Evolutionary conservation across 2,888 invertebrate species (phyloP).

Genomic region (Marronus borbonicus): DNA sequence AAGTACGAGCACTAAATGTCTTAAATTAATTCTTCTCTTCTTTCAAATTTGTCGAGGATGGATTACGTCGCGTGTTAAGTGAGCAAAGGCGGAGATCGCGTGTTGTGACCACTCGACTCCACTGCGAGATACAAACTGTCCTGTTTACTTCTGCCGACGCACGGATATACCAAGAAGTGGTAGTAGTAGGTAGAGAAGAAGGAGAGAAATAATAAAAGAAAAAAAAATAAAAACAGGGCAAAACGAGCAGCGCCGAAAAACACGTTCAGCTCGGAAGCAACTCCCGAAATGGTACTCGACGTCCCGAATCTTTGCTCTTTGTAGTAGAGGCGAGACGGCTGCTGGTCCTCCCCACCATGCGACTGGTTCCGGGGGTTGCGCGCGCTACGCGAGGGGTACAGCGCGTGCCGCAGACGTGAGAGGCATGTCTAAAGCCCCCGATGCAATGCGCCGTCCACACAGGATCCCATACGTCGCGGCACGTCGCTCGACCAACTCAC

Average conservation of each 20-base stretch:
- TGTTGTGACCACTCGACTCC: constrained; percentile 50
- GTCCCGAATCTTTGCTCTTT: constrained; percentile 67
- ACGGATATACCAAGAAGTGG: constrained; percentile 7
- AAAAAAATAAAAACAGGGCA: constrained; percentile 32
- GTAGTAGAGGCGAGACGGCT: constrained; percentile 62
- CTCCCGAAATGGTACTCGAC: constrained; percentile 73
- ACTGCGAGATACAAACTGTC: constrained; percentile 1
- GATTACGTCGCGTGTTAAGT: constrained; percentile 53
- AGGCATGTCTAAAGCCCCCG: constrained; percentile 65
- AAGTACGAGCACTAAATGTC: constrained; percentile 38
- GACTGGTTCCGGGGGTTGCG: constrained; percentile 61
- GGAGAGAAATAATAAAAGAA: constrained; percentile 1
- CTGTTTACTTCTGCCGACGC: constrained; percentile 5
- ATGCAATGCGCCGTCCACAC: constrained; percentile 26
- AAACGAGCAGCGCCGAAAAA: constrained; percentile 41
- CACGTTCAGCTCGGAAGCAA: constrained; percentile 70
- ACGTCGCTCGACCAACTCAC: constrained; percentile 33
- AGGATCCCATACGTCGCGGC: constrained; percentile 26
- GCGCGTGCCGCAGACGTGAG: constrained; percentile 70
- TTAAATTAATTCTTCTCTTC: background rate
- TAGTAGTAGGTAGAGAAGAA: constrained; percentile 2
- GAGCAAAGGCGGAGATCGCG: no score
- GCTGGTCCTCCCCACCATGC: constrained; percentile 62
- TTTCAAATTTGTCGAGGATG: constrained; percentile 43
- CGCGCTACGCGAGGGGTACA: constrained; percentile 65